Base-by-base conservation (phyloP, 64 coral and sea anemone species). In the Trachythela sp. region DNA sequence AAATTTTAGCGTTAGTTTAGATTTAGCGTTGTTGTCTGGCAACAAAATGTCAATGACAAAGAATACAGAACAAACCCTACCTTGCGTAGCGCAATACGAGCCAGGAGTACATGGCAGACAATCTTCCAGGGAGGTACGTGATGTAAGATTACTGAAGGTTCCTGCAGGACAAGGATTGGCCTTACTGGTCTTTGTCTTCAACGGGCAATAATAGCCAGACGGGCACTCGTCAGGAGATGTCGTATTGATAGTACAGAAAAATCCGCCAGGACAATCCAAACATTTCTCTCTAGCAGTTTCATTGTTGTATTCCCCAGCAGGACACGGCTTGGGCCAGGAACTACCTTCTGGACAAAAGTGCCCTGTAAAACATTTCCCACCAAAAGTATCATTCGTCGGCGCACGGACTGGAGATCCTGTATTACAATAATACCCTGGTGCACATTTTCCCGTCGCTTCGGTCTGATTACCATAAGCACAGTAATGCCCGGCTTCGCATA, bases 101-200 rank as follows among this genome's bases (percentile, higher is more conserved):
- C 95, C 95, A 30, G 93, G 91, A 13, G 95, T 98, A 68, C 95
- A 98, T 3, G 83, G 5, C 48, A 88, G 88, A 70, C 96, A 99
- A 30, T 87, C 93, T 84, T 84, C 59, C 27, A 71, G 51, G 39
- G 90, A 59, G 31, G 89, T 84, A 51, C 89, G 90, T 84, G 91
- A 93, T 32, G 91, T 95, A n/a, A 99, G 87, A 80, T 92, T 99
- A 84, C 95, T 99, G 26, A 99, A 99, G 2, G 92, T 95, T 15
- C 96, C 96, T 56, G 37, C 89, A 33, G 87, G 84, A 51, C 96
- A 99, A 42, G 91, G 90, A 37, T 95, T 88, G 20, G 89, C 85
- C 67, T 45, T 85, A 13, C 89, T 91, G 67, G 89, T 90, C 52
- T 85, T 85, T 13, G 93, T 94, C 13, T 89, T 90, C 38, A 35